These are phyloP conservation scores for Stomorhina lunata DNA, from an alignment of 2,888 invertebrate genomes.

Conservation along the genomic window DNA sequence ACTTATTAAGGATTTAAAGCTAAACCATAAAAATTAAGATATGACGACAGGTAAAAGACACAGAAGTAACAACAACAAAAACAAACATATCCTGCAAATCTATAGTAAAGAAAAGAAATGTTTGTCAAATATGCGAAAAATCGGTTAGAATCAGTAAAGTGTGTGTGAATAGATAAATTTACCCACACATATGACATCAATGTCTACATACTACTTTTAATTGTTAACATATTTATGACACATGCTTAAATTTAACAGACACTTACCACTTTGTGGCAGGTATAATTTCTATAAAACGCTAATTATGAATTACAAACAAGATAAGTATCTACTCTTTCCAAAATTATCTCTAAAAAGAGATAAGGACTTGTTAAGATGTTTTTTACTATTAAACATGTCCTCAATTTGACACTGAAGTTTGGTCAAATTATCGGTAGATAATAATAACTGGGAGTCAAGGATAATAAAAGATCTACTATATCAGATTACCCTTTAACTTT, in stretches of 20 bases:
- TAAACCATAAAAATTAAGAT: conserved; percentile 7
- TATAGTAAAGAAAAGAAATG: conserved; percentile 5
- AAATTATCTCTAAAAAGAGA: too few species aligned
- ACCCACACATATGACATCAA: too few species aligned
- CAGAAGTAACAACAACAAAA: not conserved
- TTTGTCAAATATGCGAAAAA: not conserved
- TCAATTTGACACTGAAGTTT: too few species aligned
- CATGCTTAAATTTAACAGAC: not conserved
- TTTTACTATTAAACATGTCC: too few species aligned
- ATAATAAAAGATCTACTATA: too few species aligned
- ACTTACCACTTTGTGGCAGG: conserved; percentile 4
- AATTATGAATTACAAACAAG: too few species aligned
- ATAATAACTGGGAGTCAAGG: too few species aligned
- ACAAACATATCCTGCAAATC: conserved; percentile 45
- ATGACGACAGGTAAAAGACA: not conserved
- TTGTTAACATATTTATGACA: conserved; percentile 35
- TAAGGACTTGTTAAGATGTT: too few species aligned
- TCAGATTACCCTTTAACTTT: too few species aligned
- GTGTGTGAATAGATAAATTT: not conserved
- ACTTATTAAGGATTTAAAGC: conserved; percentile 24
- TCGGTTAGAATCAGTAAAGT: not conserved
- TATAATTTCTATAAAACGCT: conserved; percentile 7
- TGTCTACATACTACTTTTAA: not conserved
- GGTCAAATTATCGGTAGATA: too few species aligned
- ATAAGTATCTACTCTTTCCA: too few species aligned